Evolutionary conservation across 2,797 vertebrate genomes (phyloP).

Genomic region (Acridotheres tristis): DNA sequence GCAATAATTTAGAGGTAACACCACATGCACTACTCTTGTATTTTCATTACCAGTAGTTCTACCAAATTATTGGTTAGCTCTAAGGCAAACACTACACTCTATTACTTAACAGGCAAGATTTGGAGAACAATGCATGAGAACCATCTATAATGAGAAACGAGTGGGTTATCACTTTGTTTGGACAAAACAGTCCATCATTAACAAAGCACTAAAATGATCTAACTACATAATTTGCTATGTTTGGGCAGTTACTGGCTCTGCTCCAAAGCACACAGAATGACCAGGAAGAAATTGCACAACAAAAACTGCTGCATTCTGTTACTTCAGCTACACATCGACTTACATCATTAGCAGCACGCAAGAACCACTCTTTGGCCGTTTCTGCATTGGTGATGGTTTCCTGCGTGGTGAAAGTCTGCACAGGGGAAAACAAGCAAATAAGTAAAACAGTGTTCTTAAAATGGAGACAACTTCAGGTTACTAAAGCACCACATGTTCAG

Average conservation of each 20-base stretch:
- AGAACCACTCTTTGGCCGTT: slow-evolving; percentile 94
- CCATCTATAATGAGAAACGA: neutral
- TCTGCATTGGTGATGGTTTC: slow-evolving; percentile 98
- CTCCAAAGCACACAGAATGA: neutral
- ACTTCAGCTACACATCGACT: slow-evolving; percentile 51
- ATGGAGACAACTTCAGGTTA: neutral
- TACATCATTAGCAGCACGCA: slow-evolving; percentile 87
- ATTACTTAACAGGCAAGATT: neutral
- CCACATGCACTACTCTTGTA: neutral
- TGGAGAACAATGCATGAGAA: neutral
- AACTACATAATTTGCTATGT: neutral
- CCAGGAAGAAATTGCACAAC: neutral
- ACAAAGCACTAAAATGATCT: neutral
- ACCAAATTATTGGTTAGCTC: neutral
- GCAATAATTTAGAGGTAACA: neutral
- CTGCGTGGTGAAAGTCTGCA: slow-evolving; percentile 94
- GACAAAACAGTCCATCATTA: neutral
- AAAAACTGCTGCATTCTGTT: neutral
- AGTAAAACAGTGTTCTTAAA: neutral
- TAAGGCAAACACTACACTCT: neutral
- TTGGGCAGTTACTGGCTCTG: neutral
- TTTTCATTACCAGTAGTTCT: neutral
- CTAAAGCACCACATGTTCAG: neutral
- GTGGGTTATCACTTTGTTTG: neutral
- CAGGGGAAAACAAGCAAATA: neutral